Base-by-base conservation (phyloP, 2,113 vertebrate genomes). In the Hymenochirus boettgeri region DNA sequence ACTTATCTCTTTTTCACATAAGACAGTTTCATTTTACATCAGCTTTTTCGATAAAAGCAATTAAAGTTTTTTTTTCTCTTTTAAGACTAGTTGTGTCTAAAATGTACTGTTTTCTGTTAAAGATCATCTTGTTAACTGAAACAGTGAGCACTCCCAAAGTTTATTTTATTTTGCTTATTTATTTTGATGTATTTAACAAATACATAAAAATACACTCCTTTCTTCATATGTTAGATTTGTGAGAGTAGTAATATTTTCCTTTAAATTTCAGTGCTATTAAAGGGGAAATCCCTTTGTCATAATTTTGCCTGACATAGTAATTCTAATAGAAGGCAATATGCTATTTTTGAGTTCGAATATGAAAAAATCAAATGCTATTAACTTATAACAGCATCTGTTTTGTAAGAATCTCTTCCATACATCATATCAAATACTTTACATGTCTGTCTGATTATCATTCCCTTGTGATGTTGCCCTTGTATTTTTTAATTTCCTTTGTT, bases 231-330 rank as follows among this genome's bases (percentile, higher is more conserved):
- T 21, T 48, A 48, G 8, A 71, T 50, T 63, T 83, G 77, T 82
- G 69, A 76, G 72, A 75, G 76, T n/a, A 70, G 18, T 60, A 63
- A 13, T 47, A 58, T 48, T 70, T 71, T 65, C 45, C 58, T 77
- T 77, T 66, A 69, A 64, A n/a, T 61, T 65, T 58, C 53, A 62
- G 19, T 51, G 61, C 71, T 76, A 75, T 48, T 74, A 78, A 70
- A 73, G 74, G 39, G 78, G 70, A 74, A 80, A 82, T 80, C 72
- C 79, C 74, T 82, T 65, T 71, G 65, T 79, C 80, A 77, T 80
- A 67, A 75, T 70, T 75, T 69, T 75, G 72, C 55, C n/a, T 74
- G 63, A 71, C 69, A 72, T 62, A 27, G 46, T 74, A 42, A 79
- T 83, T 80, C 37, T 77, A 81, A 81, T 75, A 63, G 56, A 58